Percentiles rank a stretch among this genome's conserved stretches.
These are phyloP conservation scores for Pseudochirops corinnae DNA, from an alignment of 2,797 vertebrate species.

Conservation along the genomic window DNA sequence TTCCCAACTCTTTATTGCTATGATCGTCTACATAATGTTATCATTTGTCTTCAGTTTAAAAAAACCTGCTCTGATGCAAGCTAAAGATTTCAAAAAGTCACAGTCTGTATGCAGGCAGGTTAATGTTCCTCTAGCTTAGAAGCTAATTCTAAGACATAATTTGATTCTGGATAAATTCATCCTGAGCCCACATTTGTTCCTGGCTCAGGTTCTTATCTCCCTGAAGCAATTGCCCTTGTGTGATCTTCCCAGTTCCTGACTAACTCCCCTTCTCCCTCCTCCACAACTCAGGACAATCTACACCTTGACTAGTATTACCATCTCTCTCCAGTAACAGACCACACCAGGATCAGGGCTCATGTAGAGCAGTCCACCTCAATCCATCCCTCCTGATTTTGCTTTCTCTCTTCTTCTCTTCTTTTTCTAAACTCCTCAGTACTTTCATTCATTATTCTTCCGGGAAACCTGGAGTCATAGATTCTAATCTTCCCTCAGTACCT, in stretches of 20 bases:
- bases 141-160: neutral
- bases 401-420: neutral
- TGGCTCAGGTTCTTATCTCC: slow-evolving; percentile 15
- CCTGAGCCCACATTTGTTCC: slow-evolving; percentile 15
- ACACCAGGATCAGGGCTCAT: neutral
- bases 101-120: neutral
- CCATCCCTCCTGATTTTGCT: neutral
- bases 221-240: neutral
- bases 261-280: too few species aligned
- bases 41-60: neutral
- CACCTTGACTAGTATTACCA: neutral
- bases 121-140: neutral
- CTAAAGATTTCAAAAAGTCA: neutral
- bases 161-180: neutral
- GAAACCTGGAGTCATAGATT: neutral
- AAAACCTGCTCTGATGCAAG: neutral
- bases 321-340: neutral
- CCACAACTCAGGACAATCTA: neutral
- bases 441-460: neutral
- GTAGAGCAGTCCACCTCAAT: neutral
- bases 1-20: neutral
- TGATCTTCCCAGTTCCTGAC: neutral
- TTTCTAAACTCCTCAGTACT: neutral
- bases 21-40: neutral
- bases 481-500: neutral